Evolutionary conservation across 1,140 invertebrate genomes (phyloP).

Genomic region (Anastrepha ludens): DNA sequence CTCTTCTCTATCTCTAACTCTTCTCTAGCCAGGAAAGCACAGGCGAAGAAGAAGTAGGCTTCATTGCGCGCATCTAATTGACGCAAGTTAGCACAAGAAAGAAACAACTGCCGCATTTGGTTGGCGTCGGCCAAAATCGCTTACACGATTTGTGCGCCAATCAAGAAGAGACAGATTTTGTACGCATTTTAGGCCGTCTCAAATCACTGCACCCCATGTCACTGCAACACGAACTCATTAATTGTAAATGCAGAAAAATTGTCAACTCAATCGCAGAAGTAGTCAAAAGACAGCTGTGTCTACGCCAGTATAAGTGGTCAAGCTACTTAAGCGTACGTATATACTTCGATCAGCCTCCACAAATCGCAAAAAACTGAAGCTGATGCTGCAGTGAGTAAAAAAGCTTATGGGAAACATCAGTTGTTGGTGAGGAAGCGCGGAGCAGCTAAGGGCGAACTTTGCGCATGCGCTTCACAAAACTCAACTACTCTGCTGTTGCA

Average conservation of each 20-base stretch:
- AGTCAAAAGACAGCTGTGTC: neutral
- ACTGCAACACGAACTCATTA: neutral
- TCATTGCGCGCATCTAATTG: too few relatives aligned
- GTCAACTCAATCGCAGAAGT: constrained; percentile 12
- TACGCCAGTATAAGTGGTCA: neutral
- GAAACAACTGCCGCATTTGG: too few relatives aligned
- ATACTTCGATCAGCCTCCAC: neutral
- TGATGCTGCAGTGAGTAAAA: neutral
- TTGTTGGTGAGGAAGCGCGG: neutral
- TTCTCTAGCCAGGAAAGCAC: too few relatives aligned
- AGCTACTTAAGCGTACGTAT: neutral
- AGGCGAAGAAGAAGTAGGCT: too few relatives aligned
- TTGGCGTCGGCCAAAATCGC: too few relatives aligned
- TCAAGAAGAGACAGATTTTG: too few relatives aligned
- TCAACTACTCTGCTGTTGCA: neutral
- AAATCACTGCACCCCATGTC: neutral
- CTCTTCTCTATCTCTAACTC: too few relatives aligned
- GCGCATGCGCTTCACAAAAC: neutral
- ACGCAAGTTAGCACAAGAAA: too few relatives aligned
- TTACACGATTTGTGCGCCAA: too few relatives aligned
- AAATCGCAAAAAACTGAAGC: neutral
- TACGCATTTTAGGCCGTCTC: neutral
- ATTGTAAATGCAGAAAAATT: constrained; percentile 33
- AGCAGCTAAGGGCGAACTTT: neutral
- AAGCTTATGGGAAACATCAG: neutral